Evolutionary conservation across 2,113 vertebrate species (phyloP).

Genomic region (Donacobius atricapilla): DNA sequence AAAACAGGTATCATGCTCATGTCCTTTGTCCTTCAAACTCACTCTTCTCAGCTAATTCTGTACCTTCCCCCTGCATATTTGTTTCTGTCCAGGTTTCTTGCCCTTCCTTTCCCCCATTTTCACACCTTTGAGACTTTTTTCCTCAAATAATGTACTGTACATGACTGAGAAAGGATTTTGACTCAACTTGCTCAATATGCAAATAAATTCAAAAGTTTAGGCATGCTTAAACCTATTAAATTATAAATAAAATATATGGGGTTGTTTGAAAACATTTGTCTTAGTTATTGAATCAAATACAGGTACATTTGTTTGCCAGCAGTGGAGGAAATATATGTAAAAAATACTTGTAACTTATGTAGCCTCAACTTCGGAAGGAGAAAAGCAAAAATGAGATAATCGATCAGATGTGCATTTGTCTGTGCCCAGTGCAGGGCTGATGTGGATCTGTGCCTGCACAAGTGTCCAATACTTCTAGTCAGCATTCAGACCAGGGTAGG

Average conservation of each 20-base stretch:
- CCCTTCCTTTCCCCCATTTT: background rate
- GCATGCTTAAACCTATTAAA: background rate
- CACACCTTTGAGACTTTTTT: background rate
- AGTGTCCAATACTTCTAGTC: background rate
- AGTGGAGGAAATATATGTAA: background rate
- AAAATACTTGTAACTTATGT: background rate
- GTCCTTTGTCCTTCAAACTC: background rate
- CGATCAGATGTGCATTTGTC: background rate
- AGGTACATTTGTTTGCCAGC: background rate
- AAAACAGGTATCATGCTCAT: background rate
- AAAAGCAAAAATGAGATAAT: background rate
- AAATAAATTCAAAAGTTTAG: background rate
- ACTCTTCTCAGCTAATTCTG: background rate
- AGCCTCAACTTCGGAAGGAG: background rate
- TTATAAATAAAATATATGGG: background rate
- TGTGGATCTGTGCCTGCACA: background rate
- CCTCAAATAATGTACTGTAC: accelerated
- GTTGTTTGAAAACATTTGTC: background rate
- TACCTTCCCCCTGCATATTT: background rate
- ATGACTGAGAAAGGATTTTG: background rate
- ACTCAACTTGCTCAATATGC: background rate
- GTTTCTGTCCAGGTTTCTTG: background rate
- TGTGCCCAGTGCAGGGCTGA: background rate
- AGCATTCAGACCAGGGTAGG: background rate
- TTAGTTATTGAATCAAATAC: background rate